phyloP scores from a whole-genome alignment of 2,888 invertebrate genomes.

The Andrena bucephala region DNA sequence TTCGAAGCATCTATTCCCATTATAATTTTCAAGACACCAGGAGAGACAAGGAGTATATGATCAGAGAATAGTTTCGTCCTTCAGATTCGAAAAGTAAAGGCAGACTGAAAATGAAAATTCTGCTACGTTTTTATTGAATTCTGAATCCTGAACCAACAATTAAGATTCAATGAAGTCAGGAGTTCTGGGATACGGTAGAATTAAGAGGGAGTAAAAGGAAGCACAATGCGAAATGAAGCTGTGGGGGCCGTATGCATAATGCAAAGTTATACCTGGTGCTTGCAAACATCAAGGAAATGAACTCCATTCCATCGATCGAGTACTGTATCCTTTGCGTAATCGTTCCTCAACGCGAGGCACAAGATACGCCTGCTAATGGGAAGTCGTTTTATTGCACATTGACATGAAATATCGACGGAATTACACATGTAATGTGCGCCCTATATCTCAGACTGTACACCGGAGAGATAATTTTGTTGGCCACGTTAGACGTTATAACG shows the following conservation, averaged over 20 bases:
- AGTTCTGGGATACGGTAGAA: background rate
- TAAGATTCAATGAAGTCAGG: background rate
- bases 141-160: background rate
- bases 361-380: conserved; percentile 49
- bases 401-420: conserved; percentile 60
- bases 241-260: conserved; percentile 6
- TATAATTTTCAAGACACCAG: no score
- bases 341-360: conserved; percentile 33
- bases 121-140: no score
- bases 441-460: conserved; percentile 39
- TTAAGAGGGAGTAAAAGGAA: conserved; percentile 4
- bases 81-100: no score
- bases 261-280: conserved; percentile 5
- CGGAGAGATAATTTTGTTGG: conserved; percentile 51
- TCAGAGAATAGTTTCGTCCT: no score
- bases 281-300: conserved; percentile 32
- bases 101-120: no score
- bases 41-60: no score
- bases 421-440: conserved; percentile 45
- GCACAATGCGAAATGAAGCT: conserved; percentile 25
- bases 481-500: conserved; percentile 45
- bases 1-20: no score
- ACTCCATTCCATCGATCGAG: conserved; percentile 42
- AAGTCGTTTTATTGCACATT: conserved; percentile 56
- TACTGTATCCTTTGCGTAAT: conserved; percentile 39